Evolutionary conservation across 2,113 vertebrate genomes (phyloP).

Genomic region (Zosterops hypoxanthus): DNA sequence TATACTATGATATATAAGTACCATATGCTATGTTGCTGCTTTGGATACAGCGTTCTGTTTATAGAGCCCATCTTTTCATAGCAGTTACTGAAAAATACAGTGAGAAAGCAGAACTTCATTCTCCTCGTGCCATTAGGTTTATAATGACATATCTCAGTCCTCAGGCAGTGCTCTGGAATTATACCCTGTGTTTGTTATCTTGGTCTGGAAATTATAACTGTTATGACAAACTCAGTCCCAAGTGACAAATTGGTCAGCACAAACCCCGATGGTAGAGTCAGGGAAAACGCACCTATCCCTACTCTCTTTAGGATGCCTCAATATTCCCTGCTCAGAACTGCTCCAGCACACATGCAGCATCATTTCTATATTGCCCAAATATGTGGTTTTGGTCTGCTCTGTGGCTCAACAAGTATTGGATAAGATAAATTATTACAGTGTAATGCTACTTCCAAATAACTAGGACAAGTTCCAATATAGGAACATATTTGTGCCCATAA

Average conservation of each 20-base stretch:
- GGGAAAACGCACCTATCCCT: background rate
- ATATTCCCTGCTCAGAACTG: background rate
- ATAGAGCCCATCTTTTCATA: slow-evolving; percentile 48
- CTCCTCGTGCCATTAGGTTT: slow-evolving; percentile 17
- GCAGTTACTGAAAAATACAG: slow-evolving; percentile 52
- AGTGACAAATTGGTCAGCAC: background rate
- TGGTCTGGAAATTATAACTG: slow-evolving; percentile 28
- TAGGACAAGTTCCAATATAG: background rate
- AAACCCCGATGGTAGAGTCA: background rate
- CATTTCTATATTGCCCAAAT: background rate
- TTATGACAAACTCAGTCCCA: background rate
- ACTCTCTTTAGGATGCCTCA: background rate
- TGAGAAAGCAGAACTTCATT: slow-evolving; percentile 45
- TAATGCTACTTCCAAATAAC: background rate
- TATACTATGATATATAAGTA: slow-evolving; percentile 48
- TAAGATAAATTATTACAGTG: background rate
- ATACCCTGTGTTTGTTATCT: slow-evolving; percentile 2
- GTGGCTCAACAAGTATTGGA: background rate
- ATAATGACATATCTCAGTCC: slow-evolving; percentile 1
- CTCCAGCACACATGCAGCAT: background rate
- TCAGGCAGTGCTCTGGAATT: slow-evolving; percentile 5
- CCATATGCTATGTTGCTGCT: slow-evolving; percentile 55
- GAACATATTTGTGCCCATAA: background rate
- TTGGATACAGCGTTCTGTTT: slow-evolving; percentile 57
- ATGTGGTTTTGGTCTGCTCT: background rate